phyloP scores from a whole-genome alignment of 2,113 vertebrate species.

The Nerophis lumbriciformis region DNA sequence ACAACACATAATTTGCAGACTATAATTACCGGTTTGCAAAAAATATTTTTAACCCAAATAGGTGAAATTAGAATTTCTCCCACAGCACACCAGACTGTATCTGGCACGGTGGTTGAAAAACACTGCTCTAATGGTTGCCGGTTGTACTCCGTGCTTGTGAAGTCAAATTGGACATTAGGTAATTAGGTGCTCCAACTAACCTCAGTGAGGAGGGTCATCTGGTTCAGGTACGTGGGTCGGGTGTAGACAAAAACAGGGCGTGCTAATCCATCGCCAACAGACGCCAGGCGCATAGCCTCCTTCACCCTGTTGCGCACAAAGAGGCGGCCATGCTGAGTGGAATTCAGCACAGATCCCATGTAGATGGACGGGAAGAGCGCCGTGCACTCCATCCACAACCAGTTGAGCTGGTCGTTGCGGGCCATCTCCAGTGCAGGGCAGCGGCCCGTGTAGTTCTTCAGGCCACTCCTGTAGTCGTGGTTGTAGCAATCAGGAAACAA shows the following conservation, averaged over 20 bases:
- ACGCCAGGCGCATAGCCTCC: constrained; percentile 66
- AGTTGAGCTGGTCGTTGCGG: constrained; percentile 73
- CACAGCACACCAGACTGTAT: too few relatives aligned
- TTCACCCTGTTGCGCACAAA: constrained; percentile 72
- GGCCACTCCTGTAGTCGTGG: constrained; percentile 70
- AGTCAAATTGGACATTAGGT: too few relatives aligned
- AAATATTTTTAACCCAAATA: too few relatives aligned
- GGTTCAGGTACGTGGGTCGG: constrained; percentile 70
- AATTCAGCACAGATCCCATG: constrained; percentile 55
- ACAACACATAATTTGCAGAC: too few relatives aligned
- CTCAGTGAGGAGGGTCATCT: constrained; percentile 64
- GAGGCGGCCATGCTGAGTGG: constrained; percentile 61
- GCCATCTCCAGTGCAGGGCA: constrained; percentile 68
- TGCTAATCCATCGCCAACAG: constrained; percentile 60
- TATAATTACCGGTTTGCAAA: too few relatives aligned
- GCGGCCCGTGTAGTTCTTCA: constrained; percentile 70
- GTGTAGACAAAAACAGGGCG: constrained; percentile 77
- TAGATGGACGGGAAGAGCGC: constrained; percentile 79
- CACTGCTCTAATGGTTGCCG: too few relatives aligned
- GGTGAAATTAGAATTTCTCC: too few relatives aligned
- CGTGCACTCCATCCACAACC: constrained; percentile 79
- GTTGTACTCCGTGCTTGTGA: too few relatives aligned
- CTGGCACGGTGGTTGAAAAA: too few relatives aligned
- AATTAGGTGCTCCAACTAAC: constrained; percentile 45
- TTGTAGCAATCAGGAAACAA: constrained; percentile 84